Evolutionary conservation across 2,888 invertebrate species (phyloP), one percentile per base, ranked within the genome.

Genomic region (Metacarcinus magister): DNA sequence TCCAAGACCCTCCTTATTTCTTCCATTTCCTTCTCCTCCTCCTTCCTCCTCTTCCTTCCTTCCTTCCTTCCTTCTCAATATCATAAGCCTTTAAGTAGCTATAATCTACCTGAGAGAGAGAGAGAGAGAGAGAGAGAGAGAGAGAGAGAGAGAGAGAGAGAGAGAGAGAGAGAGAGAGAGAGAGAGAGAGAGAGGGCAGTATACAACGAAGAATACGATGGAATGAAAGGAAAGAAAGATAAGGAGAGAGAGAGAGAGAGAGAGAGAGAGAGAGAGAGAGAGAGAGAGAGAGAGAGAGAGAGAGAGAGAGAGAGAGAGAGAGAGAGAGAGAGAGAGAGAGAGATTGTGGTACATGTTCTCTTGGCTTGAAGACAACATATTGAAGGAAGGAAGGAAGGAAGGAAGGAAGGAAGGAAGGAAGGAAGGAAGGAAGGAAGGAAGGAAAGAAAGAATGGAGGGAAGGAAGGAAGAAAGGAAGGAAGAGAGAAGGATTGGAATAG

Each of bases 121-220:
- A 90, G 94, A 90, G 32, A 39, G 94, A 48, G 54, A 39, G 89
- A 46, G 28, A 54, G 90, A 54, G 39, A 54, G 94, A 94, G 60
- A 54, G 48, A 54, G 60, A 54, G 94, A 67, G 48, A 89, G 94
- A 46, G 32, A 32, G 94, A 94, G 89, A 46, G 87, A 46, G 48
- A 48, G 94, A 46, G 28, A 32, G 54, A 54, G 89, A 39, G 44
- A 87, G 48, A 94, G 94, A 32, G 7, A 46, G 46, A 89, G 28
- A 19, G 48, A 44, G 32, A 23, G 48, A 46, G 48, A 39, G 87
- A 32, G 39, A n/a, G n/a, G 7, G 39, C 75, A 19, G 23, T 23
- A 87, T 7, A 44, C 13, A 28, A 23, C 19, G 75, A 82, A 28
- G 28, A 28, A 54, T 48, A 39, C 8, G n/a, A 8, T 7, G 39